A percentile compares a stretch with the other conserved stretches of the same genome.
Conservation (phyloP, 2,113 vertebrate species). For the Cheirogaleus medius region DNA sequence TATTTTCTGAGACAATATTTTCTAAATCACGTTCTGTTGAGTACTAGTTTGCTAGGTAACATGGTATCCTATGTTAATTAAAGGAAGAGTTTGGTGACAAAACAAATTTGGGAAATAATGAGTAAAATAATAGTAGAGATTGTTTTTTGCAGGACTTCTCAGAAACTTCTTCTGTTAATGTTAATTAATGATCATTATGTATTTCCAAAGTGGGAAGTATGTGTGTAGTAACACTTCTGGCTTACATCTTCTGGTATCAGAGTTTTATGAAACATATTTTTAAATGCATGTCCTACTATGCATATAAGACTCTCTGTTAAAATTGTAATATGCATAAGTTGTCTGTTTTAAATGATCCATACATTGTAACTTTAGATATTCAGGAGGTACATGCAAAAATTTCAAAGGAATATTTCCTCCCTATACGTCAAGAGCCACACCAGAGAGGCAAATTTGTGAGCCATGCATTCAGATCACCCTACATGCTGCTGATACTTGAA, state of each 20-base stretch:
- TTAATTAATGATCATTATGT: neutral
- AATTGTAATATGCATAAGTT: neutral
- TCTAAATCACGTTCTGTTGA: neutral
- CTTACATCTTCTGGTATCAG: neutral
- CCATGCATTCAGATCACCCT: neutral
- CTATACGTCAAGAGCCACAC: neutral
- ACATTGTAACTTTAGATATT: neutral
- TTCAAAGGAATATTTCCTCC: neutral
- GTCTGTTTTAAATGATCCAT: neutral
- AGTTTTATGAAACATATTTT: neutral
- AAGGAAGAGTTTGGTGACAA: neutral
- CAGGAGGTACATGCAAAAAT: neutral
- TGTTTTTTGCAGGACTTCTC: neutral
- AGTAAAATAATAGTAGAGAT: neutral
- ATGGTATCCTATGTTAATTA: neutral
- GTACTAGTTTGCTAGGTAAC: neutral
- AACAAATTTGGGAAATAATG: neutral
- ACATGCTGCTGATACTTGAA: neutral
- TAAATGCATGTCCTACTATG: neutral
- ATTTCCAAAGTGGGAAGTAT: neutral
- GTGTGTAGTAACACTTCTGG: neutral
- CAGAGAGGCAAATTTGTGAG: neutral
- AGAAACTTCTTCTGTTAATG: neutral
- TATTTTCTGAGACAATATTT: conserved; percentile 29
- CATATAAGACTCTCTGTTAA: neutral